Evolutionary conservation across 1,140 invertebrate genomes (phyloP), one percentile per base, ranked within the genome.

Genomic region (Calycopis cecrops): DNA sequence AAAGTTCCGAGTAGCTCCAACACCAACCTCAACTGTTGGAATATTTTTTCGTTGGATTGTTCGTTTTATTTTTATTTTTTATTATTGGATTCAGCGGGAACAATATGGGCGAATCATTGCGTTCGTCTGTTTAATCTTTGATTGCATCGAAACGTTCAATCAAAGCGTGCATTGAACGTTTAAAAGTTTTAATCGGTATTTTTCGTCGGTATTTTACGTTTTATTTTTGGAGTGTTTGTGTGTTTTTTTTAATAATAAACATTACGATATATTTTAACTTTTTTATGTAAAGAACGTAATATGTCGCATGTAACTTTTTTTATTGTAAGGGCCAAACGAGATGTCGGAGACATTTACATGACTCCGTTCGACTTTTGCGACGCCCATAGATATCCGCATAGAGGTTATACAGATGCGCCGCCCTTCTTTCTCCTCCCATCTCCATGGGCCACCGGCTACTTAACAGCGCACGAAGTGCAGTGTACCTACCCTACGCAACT

Each of bases 1-100:
- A 72, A 75, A 73, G 55, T 76, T 71, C 57, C 57, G 40, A 60
- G 55, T 70, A 73, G 55, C 71, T 71, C 56, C 42, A 55, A 65
- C 66, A 70, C 71, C 67, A 66, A 70, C 67, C 62, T 53, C 48
- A 2, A 28, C 21, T 28, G 6, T 28, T 28, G 21, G 50, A 52
- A 35, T 50, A 55, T 42, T 52, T 40, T 52, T 60, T 37, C 16
- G 17, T 44, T 17, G 12, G 0, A 14, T 28, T 1, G 16, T 9
- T 8, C 17, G 8, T 44, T 44, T 44, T 6, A 9, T 44, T 42
- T 8, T 42, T 28, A 16, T 44, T 44, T 16, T 44, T 40, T 40
- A 14, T 44, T 44, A 44, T 16, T 44, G 40, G 40, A 44, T 44
- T 44, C 14, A 16, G 40, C 14, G 40, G 14, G 14, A 44, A 44